Base-by-base conservation (phyloP, 1,140 invertebrate genomes). In the Drosophila leontia region DNA sequence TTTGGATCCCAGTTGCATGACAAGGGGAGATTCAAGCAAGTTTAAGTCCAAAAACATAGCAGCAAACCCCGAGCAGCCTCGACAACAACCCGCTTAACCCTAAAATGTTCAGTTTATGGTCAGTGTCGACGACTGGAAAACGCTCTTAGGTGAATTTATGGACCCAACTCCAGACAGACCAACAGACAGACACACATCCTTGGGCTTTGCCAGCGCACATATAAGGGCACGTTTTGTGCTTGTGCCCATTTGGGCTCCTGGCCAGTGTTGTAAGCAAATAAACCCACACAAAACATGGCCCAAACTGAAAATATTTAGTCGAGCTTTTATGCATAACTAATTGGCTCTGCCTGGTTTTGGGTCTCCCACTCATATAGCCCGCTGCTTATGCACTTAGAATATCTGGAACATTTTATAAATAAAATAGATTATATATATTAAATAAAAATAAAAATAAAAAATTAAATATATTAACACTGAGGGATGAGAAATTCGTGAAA, bases 281-380 rank as follows among this genome's bases (percentile, higher is more conserved):
- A 74, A 74, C 70, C 55, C 68, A 70, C 42, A 80, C 57, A 67
- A 60, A 67, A 72, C 75, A 69, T 53, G 82, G 74, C 68, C 78
- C 61, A 53, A 72, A 78, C 76, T 80, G 80, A 75, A 64, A 72
- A 83, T 84, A 79, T 87, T 78, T 77, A 81, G 85, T 75, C 74
- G 62, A 48, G 78, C 78, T 80, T 80, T 88, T 87, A 80, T 81
- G 84, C 84, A 88, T 88, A 90, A 87, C 84, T 87, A 87, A 87
- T 87, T 87, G 84, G 84, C 80, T 69, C 59, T 55, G 63, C 75
- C 57, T 62, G 68, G 64, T 57, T 35, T 41, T 39, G 42, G 63
- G 45, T 15, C 19, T 19, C 29, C 35, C 23, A 37, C 55, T 57
- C 26, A 17, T 26, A 19, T 53, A 47, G 50, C 35, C 29, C 39